phyloP scores from a whole-genome alignment of 2,113 vertebrate genomes.

The Laticauda laticaudata region DNA sequence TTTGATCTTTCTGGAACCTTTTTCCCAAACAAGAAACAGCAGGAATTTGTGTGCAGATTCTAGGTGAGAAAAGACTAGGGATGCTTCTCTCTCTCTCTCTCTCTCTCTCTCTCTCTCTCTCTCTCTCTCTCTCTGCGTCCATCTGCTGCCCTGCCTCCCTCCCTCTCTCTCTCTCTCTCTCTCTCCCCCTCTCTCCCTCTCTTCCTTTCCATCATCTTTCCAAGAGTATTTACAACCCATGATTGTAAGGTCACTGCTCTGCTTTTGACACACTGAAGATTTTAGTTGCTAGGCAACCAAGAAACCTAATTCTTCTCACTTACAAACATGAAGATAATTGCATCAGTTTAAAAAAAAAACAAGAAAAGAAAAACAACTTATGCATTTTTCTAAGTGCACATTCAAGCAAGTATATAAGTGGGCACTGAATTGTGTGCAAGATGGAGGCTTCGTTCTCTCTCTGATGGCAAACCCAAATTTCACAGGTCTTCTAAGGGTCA shows the following conservation, averaged over 20 bases:
- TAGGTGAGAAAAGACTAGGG: not conserved
- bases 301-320: conserved; percentile 60
- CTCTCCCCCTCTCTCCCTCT: not conserved
- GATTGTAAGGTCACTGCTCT: conserved; percentile 58
- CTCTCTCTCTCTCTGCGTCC: not conserved
- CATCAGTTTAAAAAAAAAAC: conserved; percentile 25
- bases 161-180: not conserved
- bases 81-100: not conserved
- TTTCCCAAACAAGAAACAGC: not conserved
- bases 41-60: no score
- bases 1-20: no score
- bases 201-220: not conserved
- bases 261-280: conserved; percentile 54
- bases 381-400: conserved; percentile 27
- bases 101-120: not conserved
- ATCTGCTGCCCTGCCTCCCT: no score
- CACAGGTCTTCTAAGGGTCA: not conserved
- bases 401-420: not conserved
- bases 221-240: conserved; percentile 60
- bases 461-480: not conserved
- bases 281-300: conserved; percentile 71
- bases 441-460: not conserved
- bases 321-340: conserved; percentile 60
- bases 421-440: not conserved
- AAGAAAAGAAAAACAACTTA: conserved; percentile 20